Evolutionary conservation across 2,113 vertebrate genomes (phyloP), one percentile per base, ranked within the genome.

Genomic region (Tupaia chinensis): DNA sequence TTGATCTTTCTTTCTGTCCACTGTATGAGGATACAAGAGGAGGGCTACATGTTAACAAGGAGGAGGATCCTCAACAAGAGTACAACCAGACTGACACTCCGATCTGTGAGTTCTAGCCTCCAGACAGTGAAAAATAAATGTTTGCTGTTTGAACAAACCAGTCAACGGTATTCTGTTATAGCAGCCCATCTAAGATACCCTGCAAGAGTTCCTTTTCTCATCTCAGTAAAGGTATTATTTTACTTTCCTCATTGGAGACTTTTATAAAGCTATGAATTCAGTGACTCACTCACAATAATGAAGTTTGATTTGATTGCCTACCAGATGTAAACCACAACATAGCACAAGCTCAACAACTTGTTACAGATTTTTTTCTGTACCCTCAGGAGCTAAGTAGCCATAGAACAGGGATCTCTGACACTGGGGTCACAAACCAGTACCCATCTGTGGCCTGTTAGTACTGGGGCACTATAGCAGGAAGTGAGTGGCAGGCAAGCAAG

Each of bases 361-460:
- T 70, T 68, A 81, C 34, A 44, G 73, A 76, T 69, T 92, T 79
- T 92, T 79, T 74, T 74, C 91, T 87, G 27, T 61, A 93, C 76
- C 68, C 80, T 77, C 76, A 84, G 53, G 54, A 87, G 32, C 54
- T 95, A 73, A 60, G 72, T 34, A 81, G 72, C 53, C 23, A 76
- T 1, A 69, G 23, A 11, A 95, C 22, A 88, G 17, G 44, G 44
- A 44, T 44, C 44, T 4, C 44, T 44, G 44, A 44, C 44, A 44
- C 5, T 44, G 44, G 44, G 44, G 5, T 5, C 44, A 44, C 44
- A 44, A 5, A 44, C 44, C 44, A 44, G 44, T 44, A 5, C 44
- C 44, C 44, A 44, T 44, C 44, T 44, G 44, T 44, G 44, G 44
- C 44, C 44, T 44, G 44, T 44, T 44, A 44, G 44, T 44, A 44